These are phyloP conservation scores for Sebastes alutus DNA, from an alignment of 2,797 vertebrate genomes.

Conservation along the genomic window DNA sequence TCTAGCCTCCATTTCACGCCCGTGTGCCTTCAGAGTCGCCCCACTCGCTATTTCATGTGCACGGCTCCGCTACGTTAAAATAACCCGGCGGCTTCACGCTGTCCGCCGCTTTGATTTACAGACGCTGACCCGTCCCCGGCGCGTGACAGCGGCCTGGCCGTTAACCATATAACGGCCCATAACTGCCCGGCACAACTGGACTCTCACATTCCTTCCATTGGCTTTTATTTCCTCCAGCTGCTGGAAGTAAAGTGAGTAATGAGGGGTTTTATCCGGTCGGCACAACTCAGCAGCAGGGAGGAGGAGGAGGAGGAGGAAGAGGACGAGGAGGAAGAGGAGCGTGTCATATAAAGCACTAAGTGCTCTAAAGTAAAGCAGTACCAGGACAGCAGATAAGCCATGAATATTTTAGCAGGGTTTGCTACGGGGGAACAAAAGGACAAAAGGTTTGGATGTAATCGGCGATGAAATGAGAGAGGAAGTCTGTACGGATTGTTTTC, in stretches of 20 bases:
- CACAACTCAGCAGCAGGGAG: slow-evolving; percentile 19
- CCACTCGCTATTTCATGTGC: neutral
- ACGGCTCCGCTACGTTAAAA: slow-evolving; percentile 8
- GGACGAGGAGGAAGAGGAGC: neutral
- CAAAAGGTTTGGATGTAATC: neutral
- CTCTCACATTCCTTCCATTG: slow-evolving; percentile 45
- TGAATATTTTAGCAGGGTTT: neutral
- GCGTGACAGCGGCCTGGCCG: slow-evolving; percentile 22
- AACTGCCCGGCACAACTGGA: slow-evolving; percentile 51
- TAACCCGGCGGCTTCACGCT: neutral
- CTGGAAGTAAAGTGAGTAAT: slow-evolving; percentile 63
- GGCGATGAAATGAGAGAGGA: neutral
- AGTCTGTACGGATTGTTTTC: neutral
- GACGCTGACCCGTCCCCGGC: slow-evolving; percentile 26
- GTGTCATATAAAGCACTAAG: slow-evolving; percentile 9
- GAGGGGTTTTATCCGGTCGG: slow-evolving; percentile 59
- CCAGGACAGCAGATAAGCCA: neutral
- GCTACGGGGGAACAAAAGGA: neutral
- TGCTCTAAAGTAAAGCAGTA: slow-evolving; percentile 7
- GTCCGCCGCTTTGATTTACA: slow-evolving; percentile 21
- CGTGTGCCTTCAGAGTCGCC: neutral
- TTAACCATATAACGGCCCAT: slow-evolving; percentile 48
- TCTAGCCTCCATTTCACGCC: slow-evolving; percentile 27
- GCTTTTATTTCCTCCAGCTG: slow-evolving; percentile 65
- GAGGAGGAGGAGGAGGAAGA: neutral